phyloP scores from a whole-genome alignment of 2,797 vertebrate genomes.

The Miichthys miiuy region DNA sequence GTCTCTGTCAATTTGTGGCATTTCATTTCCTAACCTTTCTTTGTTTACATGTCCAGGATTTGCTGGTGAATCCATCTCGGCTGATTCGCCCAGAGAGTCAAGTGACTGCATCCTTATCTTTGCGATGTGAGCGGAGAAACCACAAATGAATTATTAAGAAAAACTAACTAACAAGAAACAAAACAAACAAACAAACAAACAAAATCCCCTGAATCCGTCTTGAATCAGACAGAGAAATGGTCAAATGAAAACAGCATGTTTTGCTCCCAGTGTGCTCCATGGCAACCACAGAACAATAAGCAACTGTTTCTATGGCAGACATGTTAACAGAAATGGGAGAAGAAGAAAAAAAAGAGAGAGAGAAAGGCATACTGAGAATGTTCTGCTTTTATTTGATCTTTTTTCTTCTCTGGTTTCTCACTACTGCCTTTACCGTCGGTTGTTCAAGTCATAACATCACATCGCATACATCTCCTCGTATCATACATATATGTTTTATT shows the following conservation, averaged over 20 bases:
- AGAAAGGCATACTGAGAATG: background rate
- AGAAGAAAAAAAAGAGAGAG: background rate
- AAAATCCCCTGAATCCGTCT: background rate
- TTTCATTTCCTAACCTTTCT: constrained; percentile 34
- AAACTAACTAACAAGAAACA: background rate
- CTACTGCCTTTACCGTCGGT: background rate
- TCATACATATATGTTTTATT: background rate
- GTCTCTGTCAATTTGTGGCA: background rate
- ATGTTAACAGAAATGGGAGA: constrained; percentile 4
- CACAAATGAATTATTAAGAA: background rate
- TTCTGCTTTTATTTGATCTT: constrained; percentile 40
- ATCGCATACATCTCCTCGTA: background rate
- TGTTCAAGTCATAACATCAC: constrained; percentile 1
- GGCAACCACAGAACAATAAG: constrained; percentile 51
- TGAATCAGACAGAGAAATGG: constrained; percentile 24
- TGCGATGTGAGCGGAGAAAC: constrained; percentile 30
- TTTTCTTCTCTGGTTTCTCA: constrained; percentile 8
- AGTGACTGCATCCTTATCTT: constrained; percentile 44
- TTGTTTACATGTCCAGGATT: constrained; percentile 33
- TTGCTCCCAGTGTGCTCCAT: constrained; percentile 45
- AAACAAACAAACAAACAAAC: background rate
- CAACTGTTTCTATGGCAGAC: constrained; percentile 9
- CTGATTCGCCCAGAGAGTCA: constrained; percentile 27
- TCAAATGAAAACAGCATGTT: constrained; percentile 52
- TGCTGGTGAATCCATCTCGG: constrained; percentile 24